phyloP scores from a whole-genome alignment of 2,113 vertebrate species.

The Spheniscus mendiculus region DNA sequence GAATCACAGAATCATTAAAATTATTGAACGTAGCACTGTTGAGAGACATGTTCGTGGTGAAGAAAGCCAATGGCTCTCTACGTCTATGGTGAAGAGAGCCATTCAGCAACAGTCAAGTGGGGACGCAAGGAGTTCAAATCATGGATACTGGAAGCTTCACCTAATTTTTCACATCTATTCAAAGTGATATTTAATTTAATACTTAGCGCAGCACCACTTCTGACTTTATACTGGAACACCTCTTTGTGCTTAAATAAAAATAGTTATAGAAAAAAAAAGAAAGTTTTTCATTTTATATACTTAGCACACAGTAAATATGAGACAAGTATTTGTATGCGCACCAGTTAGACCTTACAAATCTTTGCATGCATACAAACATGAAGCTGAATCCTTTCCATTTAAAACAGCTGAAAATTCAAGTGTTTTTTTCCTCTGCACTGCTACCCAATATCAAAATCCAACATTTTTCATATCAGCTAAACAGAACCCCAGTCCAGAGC shows the following conservation, averaged over 20 bases:
- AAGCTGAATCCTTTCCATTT: not conserved
- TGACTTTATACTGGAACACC: not conserved
- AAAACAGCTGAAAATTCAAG: not conserved
- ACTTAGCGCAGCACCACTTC: not conserved
- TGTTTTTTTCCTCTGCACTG: not conserved
- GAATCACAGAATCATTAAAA: too few species aligned
- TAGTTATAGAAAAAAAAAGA: not conserved
- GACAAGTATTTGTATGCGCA: not conserved
- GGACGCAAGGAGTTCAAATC: not conserved
- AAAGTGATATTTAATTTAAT: not conserved
- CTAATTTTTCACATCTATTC: not conserved
- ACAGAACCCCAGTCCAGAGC: not conserved
- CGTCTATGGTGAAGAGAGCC: not conserved
- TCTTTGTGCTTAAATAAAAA: not conserved
- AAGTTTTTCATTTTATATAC: not conserved
- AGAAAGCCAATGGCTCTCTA: too few species aligned
- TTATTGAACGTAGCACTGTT: not conserved
- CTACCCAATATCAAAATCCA: not conserved
- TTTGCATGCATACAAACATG: not conserved
- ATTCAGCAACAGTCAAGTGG: not conserved
- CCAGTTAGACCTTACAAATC: not conserved
- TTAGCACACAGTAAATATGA: not conserved
- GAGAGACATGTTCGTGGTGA: not conserved
- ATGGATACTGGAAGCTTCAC: not conserved
- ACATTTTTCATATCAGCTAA: not conserved